Evolutionary conservation across 2,797 vertebrate species (phyloP), one percentile per base, ranked within the genome.

Genomic region (Mormyrops boulengeri): DNA sequence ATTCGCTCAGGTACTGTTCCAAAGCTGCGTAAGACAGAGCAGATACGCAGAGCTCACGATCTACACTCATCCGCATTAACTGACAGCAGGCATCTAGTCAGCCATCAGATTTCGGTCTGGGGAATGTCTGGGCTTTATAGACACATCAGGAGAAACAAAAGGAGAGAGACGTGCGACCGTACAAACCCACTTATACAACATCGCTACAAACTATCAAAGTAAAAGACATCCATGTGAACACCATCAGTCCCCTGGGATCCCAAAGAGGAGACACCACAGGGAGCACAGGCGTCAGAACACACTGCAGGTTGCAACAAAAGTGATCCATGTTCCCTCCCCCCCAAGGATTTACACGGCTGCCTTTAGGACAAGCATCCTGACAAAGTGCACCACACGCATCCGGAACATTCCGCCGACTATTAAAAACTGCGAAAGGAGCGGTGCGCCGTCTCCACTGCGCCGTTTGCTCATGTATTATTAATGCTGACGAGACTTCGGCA

Each of bases 401-500:
- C 17, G 85, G 85, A 55, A 87, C 17, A 57, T 55, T 38, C 52
- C 7, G 12, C 17, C 52, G 6, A 9, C 53, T 55, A 53, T 30
- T 87, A 57, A 41, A 57, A 14, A 19, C 26, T 86, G 9, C 50
- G 49, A 26, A 53, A 55, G 41, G 26, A 30, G 30, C n/a, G 30
- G 1, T 34, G 49, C 50, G 2, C 14, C 50, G 50, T 86, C 50
- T 30, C 14, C 26, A 86, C 52, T 60, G 85, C 52, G 53, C 53
- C 50, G 60, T 41, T 41, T 34, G 50, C 50, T 57, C 53, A 87
- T 87, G 85, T 19, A 57, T 87, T 41, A 52, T 87, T 19, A 87
- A 87, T 86, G 53, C 88, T 44, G 88, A 89, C 89, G 22, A 88
- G 88, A 89, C 26, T 80, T 66, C 41, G 41, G 85, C 66, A 57